Evolutionary conservation across 53 echinoderm and acorn worm species (phyloP), one percentile per base, ranked within the genome.

Genomic region (Actinopyga echinites): DNA sequence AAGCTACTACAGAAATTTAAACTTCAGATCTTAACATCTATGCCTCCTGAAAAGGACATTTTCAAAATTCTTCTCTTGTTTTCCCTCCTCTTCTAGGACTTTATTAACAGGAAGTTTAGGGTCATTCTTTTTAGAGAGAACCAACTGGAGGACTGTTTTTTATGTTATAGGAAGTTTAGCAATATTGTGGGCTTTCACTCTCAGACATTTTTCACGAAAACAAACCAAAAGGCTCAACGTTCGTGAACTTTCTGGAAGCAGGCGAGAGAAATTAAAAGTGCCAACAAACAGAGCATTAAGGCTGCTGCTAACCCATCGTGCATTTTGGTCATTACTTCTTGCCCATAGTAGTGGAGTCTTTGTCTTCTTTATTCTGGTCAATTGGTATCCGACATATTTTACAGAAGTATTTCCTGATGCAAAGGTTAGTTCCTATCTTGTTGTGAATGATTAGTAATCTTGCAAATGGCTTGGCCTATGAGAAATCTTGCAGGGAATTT

Each of bases 341-440:
- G 77, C 86, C 10, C 91, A 89, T 56, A 73, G 89, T 64, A 89
- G 93, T 52, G 78, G 77, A 55, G 87, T 88, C 63, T 96, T 91
- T 85, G 82, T 89, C 21, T 96, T 91, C 79, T 89, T 89, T 79
- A 93, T 96, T 30, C 40, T 93, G 26, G 66, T 93, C 24, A 88
- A 84, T 44, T 95, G 95, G 95, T 85, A 91, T 43, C 95, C 95
- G 30, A 95, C 95, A 12, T 95, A 87, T 82, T 95, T 95, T 79
- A 95, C 91, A 43, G 95, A 95, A 54, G 85, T 82, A 22, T 95
- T 82, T 80, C 95, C 95, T 8, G 91, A 88, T 25, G 83, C 91
- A 22, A 91, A 93, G 89, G 95, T 95, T 65, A 77, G 89, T 49
- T 15, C 49, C 0, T 1, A 49, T 49, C 49, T 49, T 17, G 17